These are phyloP conservation scores for Chitala chitala DNA, from an alignment of 2,113 vertebrate species.

Conservation along the genomic window DNA sequence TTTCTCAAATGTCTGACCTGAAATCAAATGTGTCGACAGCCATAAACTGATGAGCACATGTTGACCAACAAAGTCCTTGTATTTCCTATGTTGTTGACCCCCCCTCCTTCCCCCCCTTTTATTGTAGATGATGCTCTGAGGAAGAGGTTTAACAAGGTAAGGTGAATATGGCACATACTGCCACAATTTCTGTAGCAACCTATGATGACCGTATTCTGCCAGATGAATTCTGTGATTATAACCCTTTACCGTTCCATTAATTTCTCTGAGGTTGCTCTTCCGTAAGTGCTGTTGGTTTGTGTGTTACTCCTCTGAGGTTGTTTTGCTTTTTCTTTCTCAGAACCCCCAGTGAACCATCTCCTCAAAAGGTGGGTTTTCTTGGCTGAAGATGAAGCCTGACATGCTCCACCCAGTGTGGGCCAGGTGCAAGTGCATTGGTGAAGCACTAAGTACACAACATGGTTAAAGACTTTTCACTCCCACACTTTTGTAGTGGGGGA, in stretches of 20 bases:
- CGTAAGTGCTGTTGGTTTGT: neutral
- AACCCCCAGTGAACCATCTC: too few species aligned
- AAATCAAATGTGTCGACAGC: conserved; percentile 54
- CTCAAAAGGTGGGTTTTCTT: too few species aligned
- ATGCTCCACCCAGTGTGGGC: too few species aligned
- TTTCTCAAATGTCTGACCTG: conserved; percentile 68
- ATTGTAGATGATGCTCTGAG: neutral
- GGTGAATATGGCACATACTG: neutral
- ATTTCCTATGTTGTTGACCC: conserved; percentile 1
- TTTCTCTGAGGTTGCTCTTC: conserved; percentile 48
- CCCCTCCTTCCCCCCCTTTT: rapidly evolving
- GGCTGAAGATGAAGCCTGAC: too few species aligned
- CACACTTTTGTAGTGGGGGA: too few species aligned
- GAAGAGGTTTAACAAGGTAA: neutral
- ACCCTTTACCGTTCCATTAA: conserved; percentile 60
- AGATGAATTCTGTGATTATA: conserved; percentile 70
- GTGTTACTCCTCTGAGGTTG: neutral
- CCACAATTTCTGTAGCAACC: neutral
- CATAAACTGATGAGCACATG: conserved; percentile 48
- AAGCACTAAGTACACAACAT: too few species aligned
- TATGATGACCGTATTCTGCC: conserved; percentile 69
- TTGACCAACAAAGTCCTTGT: rapidly evolving
- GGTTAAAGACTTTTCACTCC: too few species aligned
- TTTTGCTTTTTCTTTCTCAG: neutral
- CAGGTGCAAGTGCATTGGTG: too few species aligned